A percentile compares a stretch with the other conserved stretches of the same genome.
These are phyloP conservation scores for Stratiomys singularior DNA, from an alignment of 2,888 invertebrate genomes.

Conservation along the genomic window DNA sequence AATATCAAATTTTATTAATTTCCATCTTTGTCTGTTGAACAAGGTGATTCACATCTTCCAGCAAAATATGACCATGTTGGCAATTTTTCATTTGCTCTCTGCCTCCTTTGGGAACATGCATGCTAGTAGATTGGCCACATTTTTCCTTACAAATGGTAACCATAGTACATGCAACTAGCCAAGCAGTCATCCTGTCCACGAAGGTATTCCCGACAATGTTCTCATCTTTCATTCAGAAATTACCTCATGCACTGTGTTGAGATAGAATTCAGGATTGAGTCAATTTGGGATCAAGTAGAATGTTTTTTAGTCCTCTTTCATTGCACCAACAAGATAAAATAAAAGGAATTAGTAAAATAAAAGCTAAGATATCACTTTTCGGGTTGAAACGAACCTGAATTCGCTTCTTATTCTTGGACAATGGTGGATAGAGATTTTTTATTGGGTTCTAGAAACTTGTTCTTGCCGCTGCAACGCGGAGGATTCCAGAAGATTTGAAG, in stretches of 20 bases:
- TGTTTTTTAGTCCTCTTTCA: neutral
- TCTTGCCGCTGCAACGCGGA: neutral
- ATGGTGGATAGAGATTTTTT: too few species aligned
- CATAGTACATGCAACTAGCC: too few species aligned
- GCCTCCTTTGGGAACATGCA: slow-evolving; percentile 11
- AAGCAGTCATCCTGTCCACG: too few species aligned
- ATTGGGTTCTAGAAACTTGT: slow-evolving; percentile 7
- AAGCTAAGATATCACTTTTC: neutral
- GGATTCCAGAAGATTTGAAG: neutral
- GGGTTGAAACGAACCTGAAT: neutral
- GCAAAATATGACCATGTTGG: neutral
- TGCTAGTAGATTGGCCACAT: slow-evolving; percentile 9
- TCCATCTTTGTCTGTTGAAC: too few species aligned
- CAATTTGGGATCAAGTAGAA: slow-evolving; percentile 9
- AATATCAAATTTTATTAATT: slow-evolving; percentile 42
- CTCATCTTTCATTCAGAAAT: slow-evolving; percentile 43
- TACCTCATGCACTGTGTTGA: neutral
- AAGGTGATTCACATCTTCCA: neutral
- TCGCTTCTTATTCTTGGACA: slow-evolving; percentile 16
- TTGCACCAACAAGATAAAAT: too few species aligned
- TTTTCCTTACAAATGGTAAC: slow-evolving; percentile 15
- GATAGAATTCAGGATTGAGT: neutral
- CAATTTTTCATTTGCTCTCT: neutral
- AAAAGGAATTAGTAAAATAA: neutral
- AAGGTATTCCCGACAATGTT: slow-evolving; percentile 38